Conservation (phyloP, 1,140 invertebrate genomes). For the Vollenhovia emeryi region DNA sequence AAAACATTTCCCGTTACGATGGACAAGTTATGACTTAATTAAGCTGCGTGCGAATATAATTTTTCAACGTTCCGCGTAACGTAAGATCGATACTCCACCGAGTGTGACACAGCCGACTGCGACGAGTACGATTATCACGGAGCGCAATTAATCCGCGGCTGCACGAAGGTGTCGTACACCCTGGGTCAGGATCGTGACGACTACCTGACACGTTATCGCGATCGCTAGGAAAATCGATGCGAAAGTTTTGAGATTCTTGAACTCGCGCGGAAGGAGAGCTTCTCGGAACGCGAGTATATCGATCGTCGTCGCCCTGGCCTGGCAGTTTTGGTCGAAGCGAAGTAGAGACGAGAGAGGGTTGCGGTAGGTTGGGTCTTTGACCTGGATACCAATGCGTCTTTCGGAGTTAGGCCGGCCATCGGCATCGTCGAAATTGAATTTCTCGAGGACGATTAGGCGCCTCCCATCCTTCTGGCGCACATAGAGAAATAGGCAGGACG, state of each 20-base stretch:
- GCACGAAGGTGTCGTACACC: constrained; percentile 40
- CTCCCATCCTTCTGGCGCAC: constrained; percentile 36
- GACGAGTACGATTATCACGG: constrained; percentile 3
- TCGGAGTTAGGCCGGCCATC: constrained; percentile 62
- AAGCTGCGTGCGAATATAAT: neutral
- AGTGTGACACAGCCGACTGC: constrained; percentile 1
- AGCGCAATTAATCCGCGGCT: constrained; percentile 31
- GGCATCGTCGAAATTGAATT: constrained; percentile 72
- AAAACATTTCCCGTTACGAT: neutral
- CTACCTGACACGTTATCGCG: constrained; percentile 46
- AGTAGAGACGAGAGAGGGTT: constrained; percentile 17
- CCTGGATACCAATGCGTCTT: constrained; percentile 63
- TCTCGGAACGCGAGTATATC: constrained; percentile 61
- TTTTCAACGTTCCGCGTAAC: neutral
- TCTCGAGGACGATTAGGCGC: constrained; percentile 67
- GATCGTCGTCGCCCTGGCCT: constrained; percentile 30
- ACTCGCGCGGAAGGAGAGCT: neutral
- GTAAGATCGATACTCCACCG: neutral
- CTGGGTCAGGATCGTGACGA: constrained; percentile 32
- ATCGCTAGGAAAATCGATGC: constrained; percentile 55
- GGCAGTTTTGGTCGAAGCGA: constrained; percentile 43
- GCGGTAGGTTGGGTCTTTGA: constrained; percentile 38
- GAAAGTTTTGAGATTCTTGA: constrained; percentile 58
- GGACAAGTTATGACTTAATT: constrained; percentile 4
- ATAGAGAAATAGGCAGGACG: constrained; percentile 17